Evolutionary conservation across 1,140 invertebrate genomes (phyloP).

Genomic region (Aphaenogaster ashmeadi): DNA sequence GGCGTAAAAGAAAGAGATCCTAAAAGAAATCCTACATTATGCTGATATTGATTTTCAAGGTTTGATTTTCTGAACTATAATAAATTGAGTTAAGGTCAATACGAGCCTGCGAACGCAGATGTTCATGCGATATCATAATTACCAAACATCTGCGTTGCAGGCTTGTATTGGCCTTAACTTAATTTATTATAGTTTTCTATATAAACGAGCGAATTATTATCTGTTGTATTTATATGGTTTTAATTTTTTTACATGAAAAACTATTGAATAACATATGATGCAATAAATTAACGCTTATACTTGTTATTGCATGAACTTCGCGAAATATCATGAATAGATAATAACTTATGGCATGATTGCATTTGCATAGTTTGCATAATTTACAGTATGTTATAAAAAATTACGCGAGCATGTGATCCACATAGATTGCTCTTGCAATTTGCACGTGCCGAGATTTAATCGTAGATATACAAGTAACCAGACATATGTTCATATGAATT

Average conservation of each 20-base stretch:
- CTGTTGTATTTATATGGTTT: background rate
- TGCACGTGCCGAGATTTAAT: background rate
- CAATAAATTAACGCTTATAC: background rate
- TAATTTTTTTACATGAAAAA: background rate
- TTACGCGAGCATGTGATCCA: background rate
- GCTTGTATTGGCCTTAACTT: background rate
- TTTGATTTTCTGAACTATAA: constrained; percentile 20
- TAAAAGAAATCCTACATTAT: background rate
- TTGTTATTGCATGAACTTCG: background rate
- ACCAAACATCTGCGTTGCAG: constrained; percentile 3
- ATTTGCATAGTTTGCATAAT: no score
- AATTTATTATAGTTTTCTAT: background rate
- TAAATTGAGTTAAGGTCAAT: constrained; percentile 2
- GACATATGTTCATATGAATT: background rate
- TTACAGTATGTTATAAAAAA: background rate
- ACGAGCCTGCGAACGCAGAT: background rate
- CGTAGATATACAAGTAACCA: background rate
- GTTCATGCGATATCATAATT: background rate
- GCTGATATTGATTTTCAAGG: background rate
- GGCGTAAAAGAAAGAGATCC: background rate
- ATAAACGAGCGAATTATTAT: background rate
- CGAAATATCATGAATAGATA: background rate
- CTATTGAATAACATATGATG: background rate
- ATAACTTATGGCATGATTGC: background rate
- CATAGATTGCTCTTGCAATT: background rate